Evolutionary conservation across 2,888 invertebrate species (phyloP).

Genomic region (Alviniconcha strummeri): DNA sequence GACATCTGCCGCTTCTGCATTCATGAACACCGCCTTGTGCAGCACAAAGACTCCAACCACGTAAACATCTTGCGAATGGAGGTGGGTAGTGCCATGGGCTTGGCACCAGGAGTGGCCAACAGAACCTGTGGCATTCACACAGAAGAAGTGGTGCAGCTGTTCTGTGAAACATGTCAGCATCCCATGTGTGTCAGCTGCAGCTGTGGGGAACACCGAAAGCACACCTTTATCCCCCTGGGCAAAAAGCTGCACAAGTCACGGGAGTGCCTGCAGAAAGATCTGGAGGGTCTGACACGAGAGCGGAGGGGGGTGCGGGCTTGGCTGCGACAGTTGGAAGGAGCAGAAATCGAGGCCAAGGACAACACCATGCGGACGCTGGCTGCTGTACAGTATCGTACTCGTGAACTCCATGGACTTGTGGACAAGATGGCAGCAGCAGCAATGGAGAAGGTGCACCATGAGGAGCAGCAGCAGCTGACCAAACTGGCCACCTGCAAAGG

Average conservation of each 20-base stretch:
- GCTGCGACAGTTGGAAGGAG: constrained; percentile 43
- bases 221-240: constrained; percentile 55
- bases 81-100: constrained; percentile 42
- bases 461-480: constrained; percentile 45
- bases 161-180: constrained; percentile 56
- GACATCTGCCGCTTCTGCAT: constrained; percentile 66
- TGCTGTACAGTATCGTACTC: constrained; percentile 48
- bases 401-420: constrained; percentile 45
- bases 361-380: constrained; percentile 44
- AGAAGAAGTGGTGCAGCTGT: constrained; percentile 59
- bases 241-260: constrained; percentile 53
- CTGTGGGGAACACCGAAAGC: constrained; percentile 57
- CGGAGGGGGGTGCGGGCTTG: constrained; percentile 18
- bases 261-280: constrained; percentile 53
- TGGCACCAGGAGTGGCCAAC: constrained; percentile 47
- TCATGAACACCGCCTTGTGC: constrained; percentile 60
- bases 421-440: constrained; percentile 46
- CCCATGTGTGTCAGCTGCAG: constrained; percentile 61
- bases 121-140: constrained; percentile 50
- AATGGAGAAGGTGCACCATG: constrained; percentile 44
- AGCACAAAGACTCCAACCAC: constrained; percentile 48
- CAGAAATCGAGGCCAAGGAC: constrained; percentile 46
- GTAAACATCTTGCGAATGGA: constrained; percentile 61
- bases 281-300: constrained; percentile 51
- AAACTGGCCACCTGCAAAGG: constrained; percentile 29